phyloP scores from a whole-genome alignment of 2,888 invertebrate genomes.

The Nephrotoma guestfalica region DNA sequence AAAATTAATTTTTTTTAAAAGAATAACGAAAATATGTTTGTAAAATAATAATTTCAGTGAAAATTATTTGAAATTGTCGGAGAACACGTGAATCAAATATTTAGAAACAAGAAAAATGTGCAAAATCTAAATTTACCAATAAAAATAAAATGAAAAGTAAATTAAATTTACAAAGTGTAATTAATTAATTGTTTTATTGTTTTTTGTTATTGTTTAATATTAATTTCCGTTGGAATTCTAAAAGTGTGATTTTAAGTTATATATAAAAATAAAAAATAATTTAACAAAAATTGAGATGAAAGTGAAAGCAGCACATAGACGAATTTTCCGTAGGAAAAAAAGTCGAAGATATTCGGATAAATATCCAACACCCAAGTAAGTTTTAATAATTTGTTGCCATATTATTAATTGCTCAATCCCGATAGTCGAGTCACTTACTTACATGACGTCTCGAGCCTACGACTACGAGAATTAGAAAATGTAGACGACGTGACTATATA shows the following conservation, averaged over 20 bases:
- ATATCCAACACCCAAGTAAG: constrained; percentile 28
- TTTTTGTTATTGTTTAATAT: background rate
- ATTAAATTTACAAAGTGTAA: background rate
- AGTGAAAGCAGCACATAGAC: constrained; percentile 18
- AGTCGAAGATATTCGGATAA: constrained; percentile 19
- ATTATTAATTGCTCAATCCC: too few relatives aligned
- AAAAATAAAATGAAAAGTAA: background rate
- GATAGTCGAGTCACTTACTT: background rate
- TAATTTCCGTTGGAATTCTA: background rate
- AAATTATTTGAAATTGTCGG: background rate
- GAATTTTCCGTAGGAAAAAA: constrained; percentile 25
- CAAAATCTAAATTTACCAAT: background rate
- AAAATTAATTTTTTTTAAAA: background rate
- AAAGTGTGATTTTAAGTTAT: background rate
- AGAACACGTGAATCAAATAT: background rate
- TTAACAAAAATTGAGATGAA: constrained; percentile 9
- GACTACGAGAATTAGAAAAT: too few relatives aligned
- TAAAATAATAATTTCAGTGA: background rate
- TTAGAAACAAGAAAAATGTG: background rate
- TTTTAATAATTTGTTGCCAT: constrained; percentile 8
- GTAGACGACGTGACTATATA: too few relatives aligned
- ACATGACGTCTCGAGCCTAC: too few relatives aligned
- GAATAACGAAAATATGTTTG: background rate
- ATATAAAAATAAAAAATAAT: background rate
- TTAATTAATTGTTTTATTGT: background rate